These are phyloP conservation scores for Neosilurus hyrtlii DNA, from an alignment of 2,797 vertebrate species.

Conservation along the genomic window DNA sequence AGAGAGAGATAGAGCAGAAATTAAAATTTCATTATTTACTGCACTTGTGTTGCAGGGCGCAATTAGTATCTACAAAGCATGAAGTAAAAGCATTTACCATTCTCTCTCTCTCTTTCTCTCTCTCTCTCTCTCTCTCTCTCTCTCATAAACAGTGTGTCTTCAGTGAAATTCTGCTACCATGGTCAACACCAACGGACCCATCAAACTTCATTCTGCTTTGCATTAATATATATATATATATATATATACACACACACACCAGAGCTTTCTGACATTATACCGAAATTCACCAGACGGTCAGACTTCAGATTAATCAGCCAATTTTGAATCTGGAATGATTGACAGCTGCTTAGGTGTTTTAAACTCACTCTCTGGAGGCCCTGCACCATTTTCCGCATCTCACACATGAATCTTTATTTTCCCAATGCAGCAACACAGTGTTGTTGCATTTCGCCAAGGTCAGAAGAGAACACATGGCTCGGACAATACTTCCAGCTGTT, in stretches of 20 bases:
- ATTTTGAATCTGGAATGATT: background rate
- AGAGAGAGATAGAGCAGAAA: conserved; percentile 70
- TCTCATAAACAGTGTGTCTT: conserved; percentile 51
- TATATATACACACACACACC: background rate
- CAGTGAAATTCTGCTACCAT: background rate
- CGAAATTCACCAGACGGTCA: conserved; percentile 31
- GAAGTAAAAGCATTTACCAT: conserved; percentile 79
- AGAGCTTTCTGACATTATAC: background rate
- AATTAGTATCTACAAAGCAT: conserved; percentile 92
- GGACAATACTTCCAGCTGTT: background rate
- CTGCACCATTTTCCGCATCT: no score
- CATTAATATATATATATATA: background rate
- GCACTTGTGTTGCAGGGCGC: conserved; percentile 79
- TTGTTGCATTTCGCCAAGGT: background rate
- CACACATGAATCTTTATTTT: background rate
- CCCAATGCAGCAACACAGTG: background rate
- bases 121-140: conserved; percentile 83
- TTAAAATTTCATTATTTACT: conserved; percentile 99
- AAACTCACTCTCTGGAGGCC: background rate
- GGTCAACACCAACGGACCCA: background rate
- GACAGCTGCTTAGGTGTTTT: background rate
- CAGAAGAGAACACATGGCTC: background rate
- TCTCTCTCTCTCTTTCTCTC: conserved; percentile 55
- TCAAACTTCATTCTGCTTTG: background rate
- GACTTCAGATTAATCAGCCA: background rate